Conservation (phyloP, 2,797 vertebrate species). For the Chaunax sp. region DNA sequence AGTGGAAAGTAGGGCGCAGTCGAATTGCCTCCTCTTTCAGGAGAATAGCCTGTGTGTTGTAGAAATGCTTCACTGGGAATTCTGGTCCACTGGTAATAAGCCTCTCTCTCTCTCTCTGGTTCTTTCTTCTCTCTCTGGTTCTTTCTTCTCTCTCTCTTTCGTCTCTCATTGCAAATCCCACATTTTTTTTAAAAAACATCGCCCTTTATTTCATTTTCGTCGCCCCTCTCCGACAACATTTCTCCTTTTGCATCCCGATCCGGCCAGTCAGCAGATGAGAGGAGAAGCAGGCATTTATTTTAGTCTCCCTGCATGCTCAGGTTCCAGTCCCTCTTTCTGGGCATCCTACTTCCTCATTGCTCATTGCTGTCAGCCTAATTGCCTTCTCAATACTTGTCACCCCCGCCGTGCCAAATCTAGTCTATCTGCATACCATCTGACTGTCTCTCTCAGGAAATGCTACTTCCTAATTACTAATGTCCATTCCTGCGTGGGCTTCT, state of each 20-base stretch:
- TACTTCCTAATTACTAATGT: conserved; percentile 26
- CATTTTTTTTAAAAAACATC: conserved; percentile 36
- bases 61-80: conserved; percentile 75
- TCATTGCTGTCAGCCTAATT: conserved; percentile 54
- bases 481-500: neutral
- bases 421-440: conserved; percentile 40
- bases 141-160: conserved; percentile 5
- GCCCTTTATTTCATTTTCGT: conserved; percentile 36
- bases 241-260: conserved; percentile 41
- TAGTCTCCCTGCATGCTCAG: conserved; percentile 19
- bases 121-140: conserved; percentile 12
- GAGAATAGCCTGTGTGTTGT: conserved; percentile 70
- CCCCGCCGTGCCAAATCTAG: conserved; percentile 44
- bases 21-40: conserved; percentile 76
- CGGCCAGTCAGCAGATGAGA: neutral
- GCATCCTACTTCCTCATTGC: conserved; percentile 25
- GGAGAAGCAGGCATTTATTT: conserved; percentile 29
- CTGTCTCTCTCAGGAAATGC: conserved; percentile 19
- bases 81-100: conserved; percentile 81
- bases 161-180: conserved; percentile 25
- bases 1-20: conserved; percentile 79
- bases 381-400: conserved; percentile 40
- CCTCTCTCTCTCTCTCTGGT: conserved; percentile 7
- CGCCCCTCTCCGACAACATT: conserved; percentile 31
- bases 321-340: conserved; percentile 15